A percentile compares a stretch with the other conserved stretches of the same genome.
These are phyloP conservation scores for Porites evermanni DNA, from an alignment of 92 coral and sea anemone species.

Conservation along the genomic window DNA sequence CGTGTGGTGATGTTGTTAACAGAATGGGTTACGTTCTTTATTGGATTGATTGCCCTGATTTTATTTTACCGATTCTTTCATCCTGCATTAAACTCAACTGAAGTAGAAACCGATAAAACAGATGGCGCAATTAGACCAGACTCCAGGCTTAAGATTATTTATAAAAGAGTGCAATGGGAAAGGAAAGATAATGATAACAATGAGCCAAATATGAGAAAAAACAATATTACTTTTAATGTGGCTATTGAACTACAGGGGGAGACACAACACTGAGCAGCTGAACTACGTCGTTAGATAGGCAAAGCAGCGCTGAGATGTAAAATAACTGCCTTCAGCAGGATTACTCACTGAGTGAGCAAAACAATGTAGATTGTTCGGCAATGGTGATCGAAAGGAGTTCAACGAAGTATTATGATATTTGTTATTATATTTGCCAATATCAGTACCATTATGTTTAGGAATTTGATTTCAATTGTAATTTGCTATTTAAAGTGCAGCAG, in stretches of 20 bases:
- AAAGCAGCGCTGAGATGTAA: no score
- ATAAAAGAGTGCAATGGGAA: slow-evolving; percentile 25
- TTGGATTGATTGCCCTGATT: slow-evolving; percentile 24
- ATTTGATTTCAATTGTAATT: no score
- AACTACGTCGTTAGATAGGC: no score
- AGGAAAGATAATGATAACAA: neutral
- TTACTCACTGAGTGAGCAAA: no score
- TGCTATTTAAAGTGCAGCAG: no score
- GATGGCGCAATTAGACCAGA: neutral
- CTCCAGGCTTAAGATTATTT: neutral
- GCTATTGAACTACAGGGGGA: neutral
- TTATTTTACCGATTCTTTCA: slow-evolving; percentile 49
- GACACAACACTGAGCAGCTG: no score
- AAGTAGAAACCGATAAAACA: neutral
- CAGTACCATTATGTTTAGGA: no score
- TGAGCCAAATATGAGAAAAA: neutral
- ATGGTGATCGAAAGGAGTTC: no score
- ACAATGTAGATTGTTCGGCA: no score
- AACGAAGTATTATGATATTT: no score
- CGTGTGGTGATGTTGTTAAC: slow-evolving; percentile 11
- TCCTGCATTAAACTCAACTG: slow-evolving; percentile 1
- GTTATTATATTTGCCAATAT: no score
- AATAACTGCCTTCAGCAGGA: no score
- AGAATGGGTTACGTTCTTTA: slow-evolving; percentile 30
- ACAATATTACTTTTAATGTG: neutral